These are phyloP conservation scores for Xenopus borealis DNA, from an alignment of 2,113 vertebrate genomes.

Conservation along the genomic window DNA sequence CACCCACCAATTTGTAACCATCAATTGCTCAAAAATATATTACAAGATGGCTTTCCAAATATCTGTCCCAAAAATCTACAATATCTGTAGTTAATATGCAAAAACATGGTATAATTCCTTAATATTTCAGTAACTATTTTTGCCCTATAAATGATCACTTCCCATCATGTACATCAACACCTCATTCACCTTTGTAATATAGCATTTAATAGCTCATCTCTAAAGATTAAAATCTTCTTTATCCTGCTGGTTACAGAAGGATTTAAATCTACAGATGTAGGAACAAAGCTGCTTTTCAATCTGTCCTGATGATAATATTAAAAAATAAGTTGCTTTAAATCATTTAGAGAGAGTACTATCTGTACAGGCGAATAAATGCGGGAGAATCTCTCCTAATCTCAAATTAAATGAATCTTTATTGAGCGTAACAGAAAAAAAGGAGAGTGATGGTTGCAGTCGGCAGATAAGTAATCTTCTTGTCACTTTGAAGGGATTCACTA, in stretches of 20 bases:
- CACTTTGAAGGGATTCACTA: slow-evolving; percentile 9
- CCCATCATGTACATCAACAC: neutral
- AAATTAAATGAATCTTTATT: slow-evolving; percentile 45
- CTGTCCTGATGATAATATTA: slow-evolving; percentile 49
- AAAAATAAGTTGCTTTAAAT: slow-evolving; percentile 15
- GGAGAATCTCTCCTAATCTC: slow-evolving; percentile 31
- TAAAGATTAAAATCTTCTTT: slow-evolving; percentile 18
- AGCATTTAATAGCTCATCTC: slow-evolving; percentile 17
- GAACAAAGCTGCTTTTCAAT: neutral
- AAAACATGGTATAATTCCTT: too few species aligned
- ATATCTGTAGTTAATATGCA: too few species aligned
- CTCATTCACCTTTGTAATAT: neutral
- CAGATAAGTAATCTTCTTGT: slow-evolving; percentile 28
- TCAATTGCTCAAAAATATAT: too few species aligned
- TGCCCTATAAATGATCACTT: neutral
- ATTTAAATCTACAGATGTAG: slow-evolving; percentile 5
- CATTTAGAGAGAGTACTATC: fast-evolving
- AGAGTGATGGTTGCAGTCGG: neutral
- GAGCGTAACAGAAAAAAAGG: slow-evolving; percentile 26
- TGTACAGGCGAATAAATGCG: neutral
- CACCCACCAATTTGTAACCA: too few species aligned
- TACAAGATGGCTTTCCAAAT: too few species aligned
- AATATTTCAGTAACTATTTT: neutral
- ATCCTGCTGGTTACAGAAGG: slow-evolving; percentile 7
- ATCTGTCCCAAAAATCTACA: too few species aligned